Evolutionary conservation across 2,113 vertebrate genomes (phyloP).

Genomic region (Laticauda colubrina): DNA sequence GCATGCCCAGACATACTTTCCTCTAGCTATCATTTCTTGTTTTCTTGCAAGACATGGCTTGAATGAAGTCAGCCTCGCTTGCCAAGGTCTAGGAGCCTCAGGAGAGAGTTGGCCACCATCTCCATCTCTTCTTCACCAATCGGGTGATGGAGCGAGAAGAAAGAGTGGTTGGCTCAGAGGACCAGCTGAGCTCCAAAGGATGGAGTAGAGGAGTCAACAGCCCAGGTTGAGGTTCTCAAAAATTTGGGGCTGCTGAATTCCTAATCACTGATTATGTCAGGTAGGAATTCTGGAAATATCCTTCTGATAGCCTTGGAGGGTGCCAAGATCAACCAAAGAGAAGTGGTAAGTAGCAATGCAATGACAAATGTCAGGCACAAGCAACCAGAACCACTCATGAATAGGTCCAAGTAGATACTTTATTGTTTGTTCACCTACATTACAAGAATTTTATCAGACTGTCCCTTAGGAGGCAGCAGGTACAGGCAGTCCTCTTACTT

Average conservation of each 20-base stretch:
- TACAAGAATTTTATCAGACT: not conserved
- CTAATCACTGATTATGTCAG: not conserved
- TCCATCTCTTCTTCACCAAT: not conserved
- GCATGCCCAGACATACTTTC: not conserved
- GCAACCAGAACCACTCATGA: not conserved
- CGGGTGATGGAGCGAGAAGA: not conserved
- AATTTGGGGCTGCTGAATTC: not conserved
- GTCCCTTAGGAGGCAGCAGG: not conserved
- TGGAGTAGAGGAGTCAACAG: not conserved
- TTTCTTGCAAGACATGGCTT: not conserved
- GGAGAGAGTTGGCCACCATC: not conserved
- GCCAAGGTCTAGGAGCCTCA: not conserved
- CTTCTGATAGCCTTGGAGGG: not conserved
- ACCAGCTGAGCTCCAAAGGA: not conserved
- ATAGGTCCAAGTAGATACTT: not conserved
- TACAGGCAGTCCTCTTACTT: too few relatives aligned
- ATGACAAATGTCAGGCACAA: not conserved
- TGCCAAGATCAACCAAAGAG: not conserved
- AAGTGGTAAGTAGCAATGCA: not conserved
- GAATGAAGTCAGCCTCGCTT: not conserved
- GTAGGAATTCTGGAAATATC: not conserved
- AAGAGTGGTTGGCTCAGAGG: not conserved
- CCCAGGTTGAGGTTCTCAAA: not conserved
- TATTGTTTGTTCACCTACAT: not conserved
- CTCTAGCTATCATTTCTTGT: too few relatives aligned